These are phyloP conservation scores for Smithornis capensis DNA, from an alignment of 2,113 vertebrate genomes.

Conservation along the genomic window DNA sequence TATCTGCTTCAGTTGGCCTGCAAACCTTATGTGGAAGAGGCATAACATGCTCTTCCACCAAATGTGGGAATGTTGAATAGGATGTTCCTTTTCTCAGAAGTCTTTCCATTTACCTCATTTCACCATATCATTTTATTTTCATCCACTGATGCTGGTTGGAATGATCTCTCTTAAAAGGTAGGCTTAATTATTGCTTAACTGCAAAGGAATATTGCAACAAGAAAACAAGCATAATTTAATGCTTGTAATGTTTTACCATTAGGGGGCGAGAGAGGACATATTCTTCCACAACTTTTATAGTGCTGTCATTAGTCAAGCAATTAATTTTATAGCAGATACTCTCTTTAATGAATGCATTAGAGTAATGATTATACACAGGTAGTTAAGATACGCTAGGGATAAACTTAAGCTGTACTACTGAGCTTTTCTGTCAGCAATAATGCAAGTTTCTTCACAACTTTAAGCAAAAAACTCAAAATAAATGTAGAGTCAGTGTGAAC, in stretches of 20 bases:
- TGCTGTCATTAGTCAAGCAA: not conserved
- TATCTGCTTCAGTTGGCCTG: not conserved
- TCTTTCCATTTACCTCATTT: not conserved
- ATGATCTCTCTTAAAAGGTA: not conserved
- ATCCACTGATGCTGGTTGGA: not conserved
- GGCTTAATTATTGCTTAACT: not conserved
- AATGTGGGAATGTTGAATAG: not conserved
- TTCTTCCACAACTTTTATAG: not conserved
- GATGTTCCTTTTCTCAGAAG: not conserved
- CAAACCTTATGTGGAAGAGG: not conserved
- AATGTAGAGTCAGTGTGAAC: not conserved
- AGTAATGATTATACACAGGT: not conserved
- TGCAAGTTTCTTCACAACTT: not conserved
- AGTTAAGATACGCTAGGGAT: not conserved
- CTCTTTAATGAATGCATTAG: not conserved
- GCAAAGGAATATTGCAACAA: not conserved
- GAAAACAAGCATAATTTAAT: not conserved
- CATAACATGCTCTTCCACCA: not conserved
- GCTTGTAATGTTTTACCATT: not conserved
- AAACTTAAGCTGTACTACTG: not conserved
- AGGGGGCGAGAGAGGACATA: fast-evolving
- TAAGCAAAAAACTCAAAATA: not conserved
- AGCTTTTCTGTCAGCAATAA: not conserved
- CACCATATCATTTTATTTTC: not conserved
- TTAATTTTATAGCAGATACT: not conserved